phyloP scores from a whole-genome alignment of 1,140 invertebrate species.

The Drosophila mauritiana region DNA sequence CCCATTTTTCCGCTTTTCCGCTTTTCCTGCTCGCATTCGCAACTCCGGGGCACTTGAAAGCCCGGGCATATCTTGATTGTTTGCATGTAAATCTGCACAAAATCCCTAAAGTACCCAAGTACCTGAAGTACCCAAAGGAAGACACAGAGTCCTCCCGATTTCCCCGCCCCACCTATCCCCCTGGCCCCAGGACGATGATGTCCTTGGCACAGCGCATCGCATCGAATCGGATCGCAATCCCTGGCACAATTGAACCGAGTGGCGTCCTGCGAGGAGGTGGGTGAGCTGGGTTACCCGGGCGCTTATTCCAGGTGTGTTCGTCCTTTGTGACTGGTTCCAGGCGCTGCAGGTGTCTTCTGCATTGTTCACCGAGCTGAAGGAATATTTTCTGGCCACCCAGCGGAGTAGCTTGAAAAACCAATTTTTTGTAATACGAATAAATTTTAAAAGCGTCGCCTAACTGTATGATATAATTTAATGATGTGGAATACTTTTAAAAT shows the following conservation, averaged over 20 bases:
- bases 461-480: too few relatives aligned
- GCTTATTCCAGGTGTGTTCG: conserved; percentile 15
- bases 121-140: conserved; percentile 41
- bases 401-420: too few relatives aligned
- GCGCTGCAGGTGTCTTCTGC: conserved; percentile 3
- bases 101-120: conserved; percentile 78
- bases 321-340: conserved; percentile 1
- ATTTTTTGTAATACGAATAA: too few relatives aligned
- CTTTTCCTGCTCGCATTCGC: conserved; percentile 63
- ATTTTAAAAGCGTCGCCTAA: too few relatives aligned
- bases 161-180: background rate
- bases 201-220: conserved; percentile 58
- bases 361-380: background rate
- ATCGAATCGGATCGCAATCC: conserved; percentile 56
- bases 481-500: too few relatives aligned
- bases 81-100: conserved; percentile 82
- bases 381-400: background rate
- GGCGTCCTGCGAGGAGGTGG: conserved; percentile 6
- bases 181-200: conserved; percentile 40
- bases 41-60: conserved; percentile 71
- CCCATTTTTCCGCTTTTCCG: conserved; percentile 20
- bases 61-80: conserved; percentile 79
- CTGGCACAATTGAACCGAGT: conserved; percentile 69
- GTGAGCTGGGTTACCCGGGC: conserved; percentile 20
- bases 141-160: conserved; percentile 17